These are phyloP conservation scores for Brachypalpus laphriformis DNA, from an alignment of 2,888 invertebrate genomes.

Conservation along the genomic window DNA sequence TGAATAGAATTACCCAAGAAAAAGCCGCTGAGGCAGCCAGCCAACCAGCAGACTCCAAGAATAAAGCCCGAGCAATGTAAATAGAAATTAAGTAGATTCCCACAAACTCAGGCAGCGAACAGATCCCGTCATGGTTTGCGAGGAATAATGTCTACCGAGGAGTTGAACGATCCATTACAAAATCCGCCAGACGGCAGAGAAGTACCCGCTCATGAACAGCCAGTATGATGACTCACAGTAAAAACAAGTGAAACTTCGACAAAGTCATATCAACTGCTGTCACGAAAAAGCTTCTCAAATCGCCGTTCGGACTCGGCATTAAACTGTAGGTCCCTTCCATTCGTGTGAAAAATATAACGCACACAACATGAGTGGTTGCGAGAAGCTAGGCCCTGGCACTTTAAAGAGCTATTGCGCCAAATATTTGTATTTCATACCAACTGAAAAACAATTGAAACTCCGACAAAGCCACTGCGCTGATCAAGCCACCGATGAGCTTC, in stretches of 20 bases:
- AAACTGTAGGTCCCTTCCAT: no score
- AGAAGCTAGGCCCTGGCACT: no score
- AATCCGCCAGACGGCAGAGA: slow-evolving; percentile 86
- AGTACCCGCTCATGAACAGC: slow-evolving; percentile 87
- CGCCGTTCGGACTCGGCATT: no score
- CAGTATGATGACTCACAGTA: slow-evolving; percentile 84
- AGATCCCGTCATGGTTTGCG: slow-evolving; percentile 96
- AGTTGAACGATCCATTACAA: slow-evolving; percentile 86
- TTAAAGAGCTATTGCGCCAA: no score
- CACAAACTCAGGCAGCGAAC: slow-evolving; percentile 92
- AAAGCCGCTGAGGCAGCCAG: slow-evolving; percentile 77
- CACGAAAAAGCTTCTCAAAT: no score
- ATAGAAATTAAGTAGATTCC: slow-evolving; percentile 91
- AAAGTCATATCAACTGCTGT: no score
- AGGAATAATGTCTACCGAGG: slow-evolving; percentile 86
- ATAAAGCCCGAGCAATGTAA: slow-evolving; percentile 85
- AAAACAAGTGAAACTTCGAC: no score
- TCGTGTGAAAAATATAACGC: no score
- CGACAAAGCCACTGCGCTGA: slow-evolving; percentile 71
- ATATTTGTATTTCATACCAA: no score
- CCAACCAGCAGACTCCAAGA: slow-evolving; percentile 78
- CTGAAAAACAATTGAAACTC: slow-evolving; percentile 79
- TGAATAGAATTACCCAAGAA: slow-evolving; percentile 83
- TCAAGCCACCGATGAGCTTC: slow-evolving; percentile 88
- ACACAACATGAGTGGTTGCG: no score